Evolutionary conservation across 1,140 invertebrate genomes (phyloP).

Genomic region (honey bee (Apis mellifera)): Amel_HAv3.1 CM009931.2:14840001-14840500

Average conservation of each 20-base stretch:
- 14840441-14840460: too few relatives aligned
- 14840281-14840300: constrained; percentile 14
- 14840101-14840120: constrained; percentile 9
- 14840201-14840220: not conserved
- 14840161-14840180: not conserved
- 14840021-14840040: not conserved
- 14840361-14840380: constrained; percentile 1
- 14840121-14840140: constrained; percentile 1
- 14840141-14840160: not conserved
- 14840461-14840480: constrained; percentile 6
- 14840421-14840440: constrained; percentile 2
- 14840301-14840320: not conserved
- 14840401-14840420: not conserved
- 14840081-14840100: not conserved
- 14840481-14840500: not conserved
- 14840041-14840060: constrained; percentile 12
- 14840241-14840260: not conserved
- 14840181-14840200: not conserved
- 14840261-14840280: not conserved
- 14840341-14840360: constrained; percentile 29
- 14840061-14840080: not conserved
- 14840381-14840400: not conserved
- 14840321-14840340: constrained; percentile 17
- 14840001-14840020: not conserved
- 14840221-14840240: not conserved